These are phyloP conservation scores for Hirtodrosophila alboralis DNA, from an alignment of 2,888 invertebrate genomes.

Conservation along the genomic window DNA sequence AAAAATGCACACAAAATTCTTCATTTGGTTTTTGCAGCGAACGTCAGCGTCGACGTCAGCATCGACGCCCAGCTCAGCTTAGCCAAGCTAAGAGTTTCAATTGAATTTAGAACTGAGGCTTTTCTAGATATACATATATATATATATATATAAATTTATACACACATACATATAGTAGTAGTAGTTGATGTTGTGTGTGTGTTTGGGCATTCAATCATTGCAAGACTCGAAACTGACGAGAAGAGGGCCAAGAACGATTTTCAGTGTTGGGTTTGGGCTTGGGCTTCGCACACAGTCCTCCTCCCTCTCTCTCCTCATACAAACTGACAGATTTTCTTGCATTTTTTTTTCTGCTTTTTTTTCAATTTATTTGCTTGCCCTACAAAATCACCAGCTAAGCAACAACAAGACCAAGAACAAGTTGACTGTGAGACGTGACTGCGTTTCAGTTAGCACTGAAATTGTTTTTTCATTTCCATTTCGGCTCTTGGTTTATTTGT, in stretches of 20 bases:
- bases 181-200: slow-evolving; percentile 40
- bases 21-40: slow-evolving; percentile 61
- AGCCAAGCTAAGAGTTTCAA: slow-evolving; percentile 68
- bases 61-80: slow-evolving; percentile 35
- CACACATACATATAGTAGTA: slow-evolving; percentile 5
- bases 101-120: slow-evolving; percentile 72
- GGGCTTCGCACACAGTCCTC: no score
- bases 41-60: slow-evolving; percentile 15
- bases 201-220: slow-evolving; percentile 72
- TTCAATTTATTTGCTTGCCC: slow-evolving; percentile 77
- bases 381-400: slow-evolving; percentile 65
- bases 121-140: slow-evolving; percentile 15
- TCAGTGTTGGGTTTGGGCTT: slow-evolving; percentile 3
- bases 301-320: no score
- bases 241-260: slow-evolving; percentile 19
- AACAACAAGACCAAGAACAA: slow-evolving; percentile 43
- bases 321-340: slow-evolving; percentile 57
- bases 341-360: slow-evolving; percentile 32
- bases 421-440: slow-evolving; percentile 62
- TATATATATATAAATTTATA: neutral
- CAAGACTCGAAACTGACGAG: slow-evolving; percentile 63
- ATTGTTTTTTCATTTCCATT: slow-evolving; percentile 69
- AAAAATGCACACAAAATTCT: slow-evolving; percentile 77
- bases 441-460: slow-evolving; percentile 66
- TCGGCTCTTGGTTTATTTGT: slow-evolving; percentile 37